Evolutionary conservation across 2,113 vertebrate genomes (phyloP).

Genomic region (Perognathus longimembris): DNA sequence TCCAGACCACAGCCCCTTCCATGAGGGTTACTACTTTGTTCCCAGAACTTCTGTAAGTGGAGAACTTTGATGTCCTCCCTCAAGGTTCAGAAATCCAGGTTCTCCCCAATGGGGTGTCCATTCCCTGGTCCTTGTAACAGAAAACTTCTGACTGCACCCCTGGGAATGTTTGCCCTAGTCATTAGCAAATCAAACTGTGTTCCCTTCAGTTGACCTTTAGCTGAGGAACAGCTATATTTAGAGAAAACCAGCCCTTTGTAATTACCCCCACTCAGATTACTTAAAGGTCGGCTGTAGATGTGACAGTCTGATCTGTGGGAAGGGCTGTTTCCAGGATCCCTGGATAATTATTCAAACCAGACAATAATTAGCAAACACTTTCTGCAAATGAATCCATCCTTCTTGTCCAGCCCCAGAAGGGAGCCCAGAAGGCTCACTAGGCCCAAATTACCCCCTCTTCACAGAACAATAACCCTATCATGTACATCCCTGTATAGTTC

Average conservation of each 20-base stretch:
- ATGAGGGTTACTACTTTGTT: not conserved
- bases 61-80: conserved; percentile 22
- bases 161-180: conserved; percentile 72
- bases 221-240: conserved; percentile 80
- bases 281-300: conserved; percentile 81
- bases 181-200: conserved; percentile 78
- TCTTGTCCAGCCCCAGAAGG: conserved; percentile 57
- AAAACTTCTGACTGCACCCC: conserved; percentile 56
- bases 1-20: not conserved
- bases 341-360: conserved; percentile 79
- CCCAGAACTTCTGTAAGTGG: not conserved
- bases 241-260: conserved; percentile 78
- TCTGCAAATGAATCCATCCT: conserved; percentile 64
- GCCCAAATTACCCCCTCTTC: not conserved
- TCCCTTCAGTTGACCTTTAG: conserved; percentile 80
- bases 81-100: conserved; percentile 32
- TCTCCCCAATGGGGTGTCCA: not conserved
- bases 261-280: conserved; percentile 80
- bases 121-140: conserved; percentile 51
- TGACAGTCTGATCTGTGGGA: conserved; percentile 74
- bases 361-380: conserved; percentile 79
- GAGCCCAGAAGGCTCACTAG: conserved; percentile 15
- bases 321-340: conserved; percentile 75
- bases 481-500: not conserved
- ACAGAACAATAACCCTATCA: not conserved